Percentiles rank a stretch among this genome's conserved stretches.
phyloP scores from a whole-genome alignment of 2,888 invertebrate genomes.

The Lysandra coridon region DNA sequence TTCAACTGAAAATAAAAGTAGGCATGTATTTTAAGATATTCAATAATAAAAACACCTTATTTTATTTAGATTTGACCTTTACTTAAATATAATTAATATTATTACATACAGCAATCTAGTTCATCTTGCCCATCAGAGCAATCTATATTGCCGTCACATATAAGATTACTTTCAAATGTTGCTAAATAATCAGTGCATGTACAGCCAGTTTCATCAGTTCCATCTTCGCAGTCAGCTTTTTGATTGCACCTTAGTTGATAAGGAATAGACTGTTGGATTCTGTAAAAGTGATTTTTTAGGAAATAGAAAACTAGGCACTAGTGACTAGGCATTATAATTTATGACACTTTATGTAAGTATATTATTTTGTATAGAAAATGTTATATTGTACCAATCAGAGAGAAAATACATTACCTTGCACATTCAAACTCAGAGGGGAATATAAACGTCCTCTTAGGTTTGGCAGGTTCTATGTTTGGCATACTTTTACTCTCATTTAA shows the following conservation, averaged over 20 bases:
- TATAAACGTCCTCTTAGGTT: conserved; percentile 55
- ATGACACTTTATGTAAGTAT: too few species aligned
- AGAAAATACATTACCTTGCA: conserved; percentile 56
- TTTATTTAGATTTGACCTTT: neutral
- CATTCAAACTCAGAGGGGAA: conserved; percentile 66
- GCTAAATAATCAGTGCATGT: conserved; percentile 85
- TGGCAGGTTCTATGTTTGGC: conserved; percentile 61
- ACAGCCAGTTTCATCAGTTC: conserved; percentile 88
- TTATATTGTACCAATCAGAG: too few species aligned
- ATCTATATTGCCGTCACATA: conserved; percentile 88
- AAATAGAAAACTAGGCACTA: neutral
- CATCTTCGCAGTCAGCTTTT: conserved; percentile 89
- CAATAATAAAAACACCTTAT: too few species aligned
- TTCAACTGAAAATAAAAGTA: conserved; percentile 60
- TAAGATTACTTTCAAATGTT: conserved; percentile 71
- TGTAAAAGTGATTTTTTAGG: conserved; percentile 53
- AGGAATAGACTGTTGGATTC: conserved; percentile 84
- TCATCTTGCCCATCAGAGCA: conserved; percentile 89
- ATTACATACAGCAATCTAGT: conserved; percentile 83
- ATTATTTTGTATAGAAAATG: too few species aligned
- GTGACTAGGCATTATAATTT: too few species aligned
- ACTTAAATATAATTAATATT: neutral
- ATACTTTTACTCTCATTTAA: conserved; percentile 50
- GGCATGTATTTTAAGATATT: too few species aligned
- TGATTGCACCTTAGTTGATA: conserved; percentile 83